Percentiles rank a stretch among this genome's conserved stretches.
Evolutionary conservation across 2,113 vertebrate genomes (phyloP).

Genomic region (Hoplias malabaricus): DNA sequence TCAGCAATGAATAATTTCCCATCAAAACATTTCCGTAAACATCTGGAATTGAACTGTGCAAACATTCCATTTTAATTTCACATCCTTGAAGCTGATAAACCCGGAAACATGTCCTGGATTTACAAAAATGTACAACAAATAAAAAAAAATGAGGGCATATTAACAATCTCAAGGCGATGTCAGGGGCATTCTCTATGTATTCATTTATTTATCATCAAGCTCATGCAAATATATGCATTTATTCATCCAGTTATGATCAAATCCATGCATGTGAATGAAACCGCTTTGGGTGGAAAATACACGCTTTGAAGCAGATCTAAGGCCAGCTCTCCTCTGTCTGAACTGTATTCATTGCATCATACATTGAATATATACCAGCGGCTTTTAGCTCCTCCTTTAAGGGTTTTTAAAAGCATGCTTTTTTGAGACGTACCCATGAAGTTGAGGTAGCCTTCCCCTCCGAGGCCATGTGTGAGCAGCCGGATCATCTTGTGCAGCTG

Average conservation of each 20-base stretch:
- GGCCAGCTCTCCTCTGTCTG: neutral
- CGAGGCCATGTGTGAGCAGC: constrained; percentile 89
- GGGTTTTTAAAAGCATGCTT: neutral
- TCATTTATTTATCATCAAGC: neutral
- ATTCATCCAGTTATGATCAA: neutral
- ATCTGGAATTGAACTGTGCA: too few species aligned
- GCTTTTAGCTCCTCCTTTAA: too few species aligned
- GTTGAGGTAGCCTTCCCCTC: constrained; percentile 96
- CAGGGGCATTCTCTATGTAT: neutral
- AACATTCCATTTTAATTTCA: too few species aligned
- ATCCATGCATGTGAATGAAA: neutral
- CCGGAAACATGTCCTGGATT: too few species aligned
- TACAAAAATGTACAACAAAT: too few species aligned
- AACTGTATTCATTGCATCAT: neutral
- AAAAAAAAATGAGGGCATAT: neutral
- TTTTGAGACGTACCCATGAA: constrained; percentile 88
- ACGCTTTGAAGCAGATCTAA: neutral
- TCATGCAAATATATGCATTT: neutral
- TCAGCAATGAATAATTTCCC: too few species aligned
- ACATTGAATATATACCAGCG: neutral
- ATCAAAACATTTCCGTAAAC: too few species aligned
- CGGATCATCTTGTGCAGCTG: constrained; percentile 99
- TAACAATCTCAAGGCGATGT: neutral
- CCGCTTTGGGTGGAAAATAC: neutral
- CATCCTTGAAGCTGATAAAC: neutral